Evolutionary conservation across 2,113 vertebrate species (phyloP).

Genomic region (Ardeotis arabs): DNA sequence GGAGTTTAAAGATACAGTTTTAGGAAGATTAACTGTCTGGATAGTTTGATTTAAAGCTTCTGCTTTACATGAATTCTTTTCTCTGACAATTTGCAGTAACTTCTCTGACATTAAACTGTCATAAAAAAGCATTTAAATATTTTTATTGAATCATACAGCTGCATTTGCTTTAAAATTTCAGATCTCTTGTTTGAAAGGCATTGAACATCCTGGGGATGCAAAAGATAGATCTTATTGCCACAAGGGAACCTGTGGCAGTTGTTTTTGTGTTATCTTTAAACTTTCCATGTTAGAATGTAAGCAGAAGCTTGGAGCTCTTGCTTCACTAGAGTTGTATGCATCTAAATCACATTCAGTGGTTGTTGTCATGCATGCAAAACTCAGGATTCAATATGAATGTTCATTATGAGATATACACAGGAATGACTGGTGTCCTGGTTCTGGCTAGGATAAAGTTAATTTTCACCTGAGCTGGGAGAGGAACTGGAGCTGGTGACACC

Average conservation of each 20-base stretch:
- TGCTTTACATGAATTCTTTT: not conserved
- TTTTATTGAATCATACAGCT: not conserved
- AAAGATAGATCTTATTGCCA: not conserved
- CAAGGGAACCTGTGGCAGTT: not conserved
- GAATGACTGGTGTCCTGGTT: not conserved
- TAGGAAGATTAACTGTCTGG: not conserved
- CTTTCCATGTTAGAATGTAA: not conserved
- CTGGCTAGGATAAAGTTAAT: too few species aligned
- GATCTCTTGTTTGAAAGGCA: not conserved
- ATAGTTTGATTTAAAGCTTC: constrained; percentile 25
- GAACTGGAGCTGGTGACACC: too few species aligned
- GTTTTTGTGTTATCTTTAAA: not conserved
- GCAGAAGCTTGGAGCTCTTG: not conserved
- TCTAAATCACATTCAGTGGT: not conserved
- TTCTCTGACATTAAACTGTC: constrained; percentile 5
- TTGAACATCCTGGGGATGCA: not conserved
- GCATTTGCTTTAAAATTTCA: constrained; percentile 7
- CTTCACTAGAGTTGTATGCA: not conserved
- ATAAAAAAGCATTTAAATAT: not conserved
- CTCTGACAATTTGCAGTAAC: not conserved
- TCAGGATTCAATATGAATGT: not conserved
- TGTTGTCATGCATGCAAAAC: not conserved
- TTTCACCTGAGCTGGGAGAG: too few species aligned
- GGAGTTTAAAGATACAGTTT: constrained; percentile 4
- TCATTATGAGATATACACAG: not conserved